These are phyloP conservation scores for Sterrhoptilus dennistouni DNA, from an alignment of 2,113 vertebrate species.

Conservation along the genomic window DNA sequence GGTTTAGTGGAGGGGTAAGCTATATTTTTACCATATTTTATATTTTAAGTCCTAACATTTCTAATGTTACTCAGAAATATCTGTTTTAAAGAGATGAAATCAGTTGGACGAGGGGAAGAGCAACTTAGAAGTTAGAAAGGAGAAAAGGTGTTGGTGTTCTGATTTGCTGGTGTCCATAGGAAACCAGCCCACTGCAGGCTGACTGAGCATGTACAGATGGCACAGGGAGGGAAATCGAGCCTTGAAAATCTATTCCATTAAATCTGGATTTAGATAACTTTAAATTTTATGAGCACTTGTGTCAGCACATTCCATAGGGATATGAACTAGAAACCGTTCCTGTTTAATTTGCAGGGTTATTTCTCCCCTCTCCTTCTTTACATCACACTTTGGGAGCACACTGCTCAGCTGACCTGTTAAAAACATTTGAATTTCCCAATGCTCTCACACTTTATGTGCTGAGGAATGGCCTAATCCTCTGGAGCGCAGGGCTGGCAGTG, in stretches of 20 bases:
- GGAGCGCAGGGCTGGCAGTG: not conserved
- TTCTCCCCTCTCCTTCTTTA: not conserved
- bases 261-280: not conserved
- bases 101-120: not conserved
- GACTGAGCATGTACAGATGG: not conserved
- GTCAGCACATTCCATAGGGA: not conserved
- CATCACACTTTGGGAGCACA: not conserved
- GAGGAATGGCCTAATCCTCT: not conserved
- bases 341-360: not conserved
- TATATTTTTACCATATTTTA: constrained; percentile 48
- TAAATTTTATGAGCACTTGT: not conserved
- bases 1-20: constrained; percentile 36
- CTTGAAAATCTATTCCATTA: not conserved
- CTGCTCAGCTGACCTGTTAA: not conserved
- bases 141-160: not conserved
- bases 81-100: not conserved
- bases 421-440: not conserved
- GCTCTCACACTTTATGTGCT: not conserved
- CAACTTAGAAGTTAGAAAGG: not conserved
- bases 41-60: constrained; percentile 41
- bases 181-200: not conserved
- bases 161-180: not conserved
- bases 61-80: not conserved
- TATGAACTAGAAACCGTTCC: not conserved
- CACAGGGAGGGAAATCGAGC: not conserved